Evolutionary conservation across 2,797 vertebrate species (phyloP).

Genomic region (Alca torda): DNA sequence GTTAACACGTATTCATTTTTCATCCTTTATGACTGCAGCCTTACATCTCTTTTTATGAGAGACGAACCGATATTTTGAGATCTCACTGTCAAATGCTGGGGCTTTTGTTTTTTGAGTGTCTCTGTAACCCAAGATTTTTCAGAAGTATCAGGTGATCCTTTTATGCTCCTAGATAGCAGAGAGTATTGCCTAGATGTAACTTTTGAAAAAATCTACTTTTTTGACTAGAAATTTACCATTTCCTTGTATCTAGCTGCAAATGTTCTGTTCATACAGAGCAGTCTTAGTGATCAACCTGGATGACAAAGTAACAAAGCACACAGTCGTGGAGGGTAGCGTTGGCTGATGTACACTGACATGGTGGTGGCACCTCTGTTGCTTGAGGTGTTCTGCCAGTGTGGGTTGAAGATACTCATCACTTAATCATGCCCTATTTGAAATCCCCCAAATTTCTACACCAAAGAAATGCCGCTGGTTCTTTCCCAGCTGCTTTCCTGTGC

Average conservation of each 20-base stretch:
- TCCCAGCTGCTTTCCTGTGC: not conserved
- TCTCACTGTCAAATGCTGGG: not conserved
- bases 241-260: not conserved
- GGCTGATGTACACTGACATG: not conserved
- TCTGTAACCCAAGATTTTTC: not conserved
- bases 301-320: not conserved
- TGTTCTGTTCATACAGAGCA: not conserved
- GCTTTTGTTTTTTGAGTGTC: not conserved
- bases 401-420: not conserved
- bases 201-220: not conserved
- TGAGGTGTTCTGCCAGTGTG: not conserved
- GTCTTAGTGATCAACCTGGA: not conserved
- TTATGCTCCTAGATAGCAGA: not conserved
- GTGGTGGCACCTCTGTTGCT: not conserved
- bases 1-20: not conserved
- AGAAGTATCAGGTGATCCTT: not conserved
- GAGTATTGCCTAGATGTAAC: not conserved
- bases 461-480: not conserved
- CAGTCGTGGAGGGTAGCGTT: accelerated
- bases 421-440: not conserved
- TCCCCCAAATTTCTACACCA: not conserved
- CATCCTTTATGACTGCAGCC: not conserved
- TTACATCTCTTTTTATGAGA: not conserved
- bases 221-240: not conserved
- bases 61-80: not conserved